phyloP scores from a whole-genome alignment of 64 coral and sea anemone species.

The Montipora sp. region DNA sequence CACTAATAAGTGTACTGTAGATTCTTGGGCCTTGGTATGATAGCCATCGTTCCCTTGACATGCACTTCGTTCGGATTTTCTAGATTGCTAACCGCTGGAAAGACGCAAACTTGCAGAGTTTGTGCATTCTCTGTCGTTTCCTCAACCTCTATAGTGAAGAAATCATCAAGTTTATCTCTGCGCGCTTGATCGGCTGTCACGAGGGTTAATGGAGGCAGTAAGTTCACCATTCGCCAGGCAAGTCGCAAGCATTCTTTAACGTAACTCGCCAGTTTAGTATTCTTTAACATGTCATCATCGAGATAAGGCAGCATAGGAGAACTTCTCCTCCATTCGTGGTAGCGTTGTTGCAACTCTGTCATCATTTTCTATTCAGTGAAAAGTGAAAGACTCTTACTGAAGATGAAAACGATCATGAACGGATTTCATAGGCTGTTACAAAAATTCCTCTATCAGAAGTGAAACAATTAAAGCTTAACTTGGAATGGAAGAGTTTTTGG shows the following conservation, averaged over 20 bases:
- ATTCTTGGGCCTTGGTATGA: slow-evolving; percentile 15
- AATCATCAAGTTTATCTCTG: background rate
- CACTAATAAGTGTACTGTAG: background rate
- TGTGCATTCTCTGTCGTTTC: background rate
- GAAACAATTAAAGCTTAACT: no score
- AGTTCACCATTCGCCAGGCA: slow-evolving; percentile 38
- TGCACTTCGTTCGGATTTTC: background rate
- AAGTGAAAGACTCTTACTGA: background rate
- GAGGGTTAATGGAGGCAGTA: slow-evolving; percentile 20
- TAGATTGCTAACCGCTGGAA: background rate
- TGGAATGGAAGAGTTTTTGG: no score
- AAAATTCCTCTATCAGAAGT: no score
- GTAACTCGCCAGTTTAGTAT: background rate
- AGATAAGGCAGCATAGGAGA: background rate
- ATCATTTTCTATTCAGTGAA: background rate
- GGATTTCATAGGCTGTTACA: no score
- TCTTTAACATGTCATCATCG: background rate
- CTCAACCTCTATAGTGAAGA: background rate
- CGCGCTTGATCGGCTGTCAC: background rate
- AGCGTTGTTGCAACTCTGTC: background rate
- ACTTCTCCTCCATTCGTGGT: background rate
- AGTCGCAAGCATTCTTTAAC: slow-evolving; percentile 13
- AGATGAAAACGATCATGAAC: no score
- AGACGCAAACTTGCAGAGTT: background rate
- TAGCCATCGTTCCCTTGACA: background rate